Percentiles rank a stretch among this genome's conserved stretches.
Evolutionary conservation across 2,113 vertebrate species (phyloP).

Genomic region (Enhydra lutris): DNA sequence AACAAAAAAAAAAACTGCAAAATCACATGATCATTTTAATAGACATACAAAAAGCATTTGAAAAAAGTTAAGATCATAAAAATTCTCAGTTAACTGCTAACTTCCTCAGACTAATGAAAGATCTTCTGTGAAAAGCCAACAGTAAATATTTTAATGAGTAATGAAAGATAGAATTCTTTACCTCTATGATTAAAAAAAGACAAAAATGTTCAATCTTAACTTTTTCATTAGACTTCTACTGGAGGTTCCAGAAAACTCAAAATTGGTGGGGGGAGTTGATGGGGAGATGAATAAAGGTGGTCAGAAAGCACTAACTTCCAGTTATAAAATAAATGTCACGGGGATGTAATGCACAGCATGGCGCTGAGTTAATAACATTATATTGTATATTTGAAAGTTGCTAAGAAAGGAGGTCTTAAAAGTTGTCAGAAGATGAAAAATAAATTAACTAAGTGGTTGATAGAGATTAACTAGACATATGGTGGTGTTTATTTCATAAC

Average conservation of each 20-base stretch:
- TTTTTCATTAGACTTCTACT: not conserved
- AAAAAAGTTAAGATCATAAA: not conserved
- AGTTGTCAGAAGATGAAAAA: not conserved
- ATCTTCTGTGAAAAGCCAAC: not conserved
- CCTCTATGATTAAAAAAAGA: not conserved
- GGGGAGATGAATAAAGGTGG: not conserved
- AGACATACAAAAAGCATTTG: not conserved
- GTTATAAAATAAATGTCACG: not conserved
- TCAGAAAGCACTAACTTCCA: not conserved
- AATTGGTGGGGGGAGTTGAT: not conserved
- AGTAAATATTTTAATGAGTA: not conserved
- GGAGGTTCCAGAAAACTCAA: not conserved
- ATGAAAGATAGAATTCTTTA: not conserved
- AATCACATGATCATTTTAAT: not conserved
- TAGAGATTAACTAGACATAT: not conserved
- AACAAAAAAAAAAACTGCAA: too few species aligned
- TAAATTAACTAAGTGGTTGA: not conserved
- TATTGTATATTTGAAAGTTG: not conserved
- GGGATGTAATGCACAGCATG: not conserved
- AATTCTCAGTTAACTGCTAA: not conserved
- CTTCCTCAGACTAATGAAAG: not conserved
- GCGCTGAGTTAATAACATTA: not conserved
- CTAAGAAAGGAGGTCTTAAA: not conserved
- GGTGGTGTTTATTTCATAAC: not conserved
- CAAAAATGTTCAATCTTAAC: not conserved